These are phyloP conservation scores for Eledone cirrhosa DNA, from an alignment of 2,888 invertebrate species.

Conservation along the genomic window DNA sequence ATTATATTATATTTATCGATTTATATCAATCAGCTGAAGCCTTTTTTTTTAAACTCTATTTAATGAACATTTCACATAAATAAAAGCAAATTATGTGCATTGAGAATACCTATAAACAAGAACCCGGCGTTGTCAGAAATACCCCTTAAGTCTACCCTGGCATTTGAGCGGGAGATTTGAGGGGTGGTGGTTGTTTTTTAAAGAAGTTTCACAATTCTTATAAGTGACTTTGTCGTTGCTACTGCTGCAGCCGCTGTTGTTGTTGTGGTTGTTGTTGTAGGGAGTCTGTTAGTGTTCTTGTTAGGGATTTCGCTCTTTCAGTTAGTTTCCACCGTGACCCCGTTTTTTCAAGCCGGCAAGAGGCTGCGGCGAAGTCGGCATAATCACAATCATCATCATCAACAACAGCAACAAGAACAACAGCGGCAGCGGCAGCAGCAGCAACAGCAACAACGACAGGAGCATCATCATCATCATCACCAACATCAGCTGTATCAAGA, in stretches of 20 bases:
- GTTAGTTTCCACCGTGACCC: conserved; percentile 9
- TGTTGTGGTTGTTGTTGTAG: conserved; percentile 10
- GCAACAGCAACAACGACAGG: background rate
- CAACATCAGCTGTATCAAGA: conserved; percentile 18
- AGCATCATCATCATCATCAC: conserved; percentile 8
- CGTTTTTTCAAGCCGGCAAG: background rate
- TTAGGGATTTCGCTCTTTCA: background rate
- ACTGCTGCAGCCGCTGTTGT: conserved; percentile 23
- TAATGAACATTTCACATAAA: no score
- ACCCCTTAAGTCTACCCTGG: no score
- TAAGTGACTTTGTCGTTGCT: conserved; percentile 4
- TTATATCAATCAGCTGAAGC: no score
- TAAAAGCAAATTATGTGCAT: no score
- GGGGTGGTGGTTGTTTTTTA: no score
- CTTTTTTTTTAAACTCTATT: no score
- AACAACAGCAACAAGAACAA: conserved; percentile 18
- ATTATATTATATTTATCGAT: no score
- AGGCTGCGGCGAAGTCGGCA: background rate
- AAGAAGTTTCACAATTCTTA: no score
- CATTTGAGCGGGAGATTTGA: no score
- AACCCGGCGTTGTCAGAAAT: no score
- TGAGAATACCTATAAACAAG: no score
- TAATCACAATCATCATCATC: conserved; percentile 15
- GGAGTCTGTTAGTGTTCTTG: conserved; percentile 5
- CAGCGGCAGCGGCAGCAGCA: background rate